A percentile compares a stretch with the other conserved stretches of the same genome.
phyloP scores from a whole-genome alignment of 2,113 vertebrate species.

The Amia ocellicauda region DNA sequence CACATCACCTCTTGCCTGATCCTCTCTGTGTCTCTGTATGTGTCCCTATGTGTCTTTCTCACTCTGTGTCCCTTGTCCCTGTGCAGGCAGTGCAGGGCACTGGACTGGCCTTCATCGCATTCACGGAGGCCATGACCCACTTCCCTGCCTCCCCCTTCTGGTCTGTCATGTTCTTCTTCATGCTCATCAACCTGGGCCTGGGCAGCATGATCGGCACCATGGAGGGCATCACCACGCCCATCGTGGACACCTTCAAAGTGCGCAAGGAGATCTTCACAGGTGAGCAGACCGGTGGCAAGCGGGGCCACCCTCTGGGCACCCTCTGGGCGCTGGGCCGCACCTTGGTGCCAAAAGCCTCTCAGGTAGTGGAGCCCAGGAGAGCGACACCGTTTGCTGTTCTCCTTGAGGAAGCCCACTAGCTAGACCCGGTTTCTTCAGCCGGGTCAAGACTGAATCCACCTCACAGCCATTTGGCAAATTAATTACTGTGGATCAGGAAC shows the following conservation, averaged over 20 bases:
- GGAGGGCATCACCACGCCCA: conserved; percentile 94
- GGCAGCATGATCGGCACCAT: conserved; percentile 99
- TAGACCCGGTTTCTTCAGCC: no score
- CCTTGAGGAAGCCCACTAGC: no score
- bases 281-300: no score
- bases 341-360: no score
- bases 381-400: not conserved
- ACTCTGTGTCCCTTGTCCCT: not conserved
- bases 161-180: conserved; percentile 99
- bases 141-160: conserved; percentile 94
- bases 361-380: no score
- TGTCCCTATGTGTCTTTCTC: conserved; percentile 13
- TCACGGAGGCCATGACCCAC: conserved; percentile 98
- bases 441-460: no score
- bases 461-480: no score
- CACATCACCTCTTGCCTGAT: no score
- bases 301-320: not conserved
- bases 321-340: no score
- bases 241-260: conserved; percentile 95
- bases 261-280: conserved; percentile 95
- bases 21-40: not conserved
- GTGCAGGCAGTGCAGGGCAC: conserved; percentile 92
- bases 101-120: conserved; percentile 96
- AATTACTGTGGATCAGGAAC: no score
- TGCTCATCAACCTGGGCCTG: conserved; percentile 95